phyloP scores from a whole-genome alignment of 1,140 invertebrate genomes.

The Bombus huntii region DNA sequence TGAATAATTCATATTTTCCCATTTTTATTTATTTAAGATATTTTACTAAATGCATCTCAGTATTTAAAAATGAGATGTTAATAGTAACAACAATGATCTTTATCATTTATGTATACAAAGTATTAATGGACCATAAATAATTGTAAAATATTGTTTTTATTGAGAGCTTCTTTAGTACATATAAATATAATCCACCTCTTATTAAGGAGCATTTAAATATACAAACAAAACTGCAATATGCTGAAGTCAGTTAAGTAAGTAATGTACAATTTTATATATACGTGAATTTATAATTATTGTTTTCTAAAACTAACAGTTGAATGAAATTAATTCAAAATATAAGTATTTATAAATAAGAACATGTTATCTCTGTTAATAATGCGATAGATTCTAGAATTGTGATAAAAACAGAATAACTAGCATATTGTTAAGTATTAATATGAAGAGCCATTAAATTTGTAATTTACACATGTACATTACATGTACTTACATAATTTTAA shows the following conservation, averaged over 20 bases:
- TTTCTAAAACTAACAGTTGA: not conserved
- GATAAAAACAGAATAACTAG: not conserved
- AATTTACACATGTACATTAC: not conserved
- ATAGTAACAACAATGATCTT: not conserved
- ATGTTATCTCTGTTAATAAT: constrained; percentile 6
- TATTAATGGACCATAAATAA: constrained; percentile 11
- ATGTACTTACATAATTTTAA: not conserved
- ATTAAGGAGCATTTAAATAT: constrained; percentile 1
- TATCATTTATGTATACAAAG: constrained; percentile 12
- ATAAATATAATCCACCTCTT: not conserved
- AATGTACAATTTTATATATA: constrained; percentile 28
- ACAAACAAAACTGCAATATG: constrained; percentile 19
- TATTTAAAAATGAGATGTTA: not conserved
- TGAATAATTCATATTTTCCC: not conserved
- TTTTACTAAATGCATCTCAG: not conserved
- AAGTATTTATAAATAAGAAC: not conserved
- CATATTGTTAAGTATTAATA: not conserved
- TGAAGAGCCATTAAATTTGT: not conserved
- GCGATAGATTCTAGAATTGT: not conserved
- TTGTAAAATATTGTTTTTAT: not conserved
- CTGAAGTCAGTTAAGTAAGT: constrained; percentile 22
- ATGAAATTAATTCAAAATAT: constrained; percentile 8
- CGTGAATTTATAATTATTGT: constrained; percentile 8
- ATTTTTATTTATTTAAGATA: not conserved
- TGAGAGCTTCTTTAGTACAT: not conserved